Base-by-base conservation (phyloP, 2,888 invertebrate genomes). In the Amphipyra berbera region DNA sequence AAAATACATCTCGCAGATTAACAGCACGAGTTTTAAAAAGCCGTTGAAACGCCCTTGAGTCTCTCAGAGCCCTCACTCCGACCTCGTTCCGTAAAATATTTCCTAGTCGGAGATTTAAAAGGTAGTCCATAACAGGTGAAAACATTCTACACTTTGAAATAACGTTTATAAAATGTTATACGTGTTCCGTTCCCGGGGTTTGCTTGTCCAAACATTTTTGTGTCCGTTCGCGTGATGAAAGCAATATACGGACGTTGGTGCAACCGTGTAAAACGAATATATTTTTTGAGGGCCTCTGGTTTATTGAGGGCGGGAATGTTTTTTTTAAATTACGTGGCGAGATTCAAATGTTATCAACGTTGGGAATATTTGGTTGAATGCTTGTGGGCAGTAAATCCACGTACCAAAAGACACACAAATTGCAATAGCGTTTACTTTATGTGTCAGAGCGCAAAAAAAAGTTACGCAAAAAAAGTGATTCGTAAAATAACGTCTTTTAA, bases 41-140 rank as follows among this genome's bases (percentile, higher is more conserved):
- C 77, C 57, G 62, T 73, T 79, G 68, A 73, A 79, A 70, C 40
- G 57, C 61, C 48, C 70, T 67, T 47, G 65, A 69, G 62, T 64
- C 61, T 48, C 46, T 58, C 55, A 69, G 65, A 45, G 65, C 78
- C 56, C 79, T 79, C 68, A 46, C 46, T 68, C 44, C 58, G 78
- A 76, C 78, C 79, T 72, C 79, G 57, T 79, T 79, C 65, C 68
- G 62, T 64, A 57, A 66, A 78, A 76, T 70, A 67, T 78, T 79
- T 72, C 55, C 70, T 61, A 70, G 64, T 61, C 49, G 49, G 50
- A 44, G 45, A 68, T 62, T 76, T 65, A 69, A 78, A 78, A 72
- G 71, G 68, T 50, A 52, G 21, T 52, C 48, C 42, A 56, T 56
- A 65, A 58, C 67, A 64, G 76, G 61, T 74, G 47, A 55, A 65